Evolutionary conservation across 2,797 vertebrate genomes (phyloP), one percentile per base, ranked within the genome.

Genomic region (Sternotherus odoratus): DNA sequence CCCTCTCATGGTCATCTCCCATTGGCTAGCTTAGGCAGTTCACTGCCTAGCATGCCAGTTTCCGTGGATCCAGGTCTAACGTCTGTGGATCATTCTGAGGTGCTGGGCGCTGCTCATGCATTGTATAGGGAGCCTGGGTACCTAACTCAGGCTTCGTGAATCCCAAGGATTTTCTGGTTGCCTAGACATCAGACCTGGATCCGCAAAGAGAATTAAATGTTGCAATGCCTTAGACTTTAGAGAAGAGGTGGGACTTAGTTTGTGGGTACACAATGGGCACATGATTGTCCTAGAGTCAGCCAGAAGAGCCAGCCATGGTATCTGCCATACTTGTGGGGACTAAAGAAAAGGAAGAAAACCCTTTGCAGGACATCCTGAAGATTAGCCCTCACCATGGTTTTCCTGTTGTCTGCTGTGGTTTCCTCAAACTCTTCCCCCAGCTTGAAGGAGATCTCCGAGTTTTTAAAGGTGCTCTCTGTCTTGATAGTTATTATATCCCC

Each of bases 401-500:
- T 99, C 95, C 99, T 98, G 89, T 98, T 98, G 87, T 99, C 99
- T 24, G 98, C 98, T 26, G 99, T 99, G n/a, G 97, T 99, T 98
- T 99, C 63, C 10, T 66, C n/a, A 66, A 66, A 66, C 9, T 66
- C n/a, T 66, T 66, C 63, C 3, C 63, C n/a, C 79, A 99, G 97
- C 88, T 98, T 99, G 97, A 99, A 99, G 90, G 98, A 98, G 84
- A 99, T 97, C 90, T 99, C 98, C 9, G 98, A 98, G 0, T 97
- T 99, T 96, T 99, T 99, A 95, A 99, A 98, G 23, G 98, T 95
- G 94, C 99, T 99, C 94, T 99, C 98, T 5, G 98, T 98, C 96
- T 98, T 98, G 97, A 99, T 91, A 89, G 97, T 98, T 54, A 99
- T 97, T 16, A 79, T 77, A 60, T 99, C 99, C 0, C 98, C 98